These are phyloP conservation scores for Pseudomyrmex concolor DNA, from an alignment of 1,140 invertebrate genomes.

Conservation along the genomic window DNA sequence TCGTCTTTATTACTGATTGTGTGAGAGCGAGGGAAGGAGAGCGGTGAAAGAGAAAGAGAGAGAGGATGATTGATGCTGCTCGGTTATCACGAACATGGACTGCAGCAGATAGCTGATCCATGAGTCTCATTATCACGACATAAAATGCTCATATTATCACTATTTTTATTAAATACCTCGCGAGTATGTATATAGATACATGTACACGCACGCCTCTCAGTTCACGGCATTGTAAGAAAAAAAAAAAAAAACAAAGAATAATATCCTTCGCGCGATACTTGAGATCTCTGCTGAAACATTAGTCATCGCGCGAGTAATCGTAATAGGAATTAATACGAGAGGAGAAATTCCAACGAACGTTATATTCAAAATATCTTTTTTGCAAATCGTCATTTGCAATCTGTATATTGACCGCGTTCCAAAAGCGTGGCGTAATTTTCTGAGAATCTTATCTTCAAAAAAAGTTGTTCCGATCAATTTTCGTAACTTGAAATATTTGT, in stretches of 20 bases:
- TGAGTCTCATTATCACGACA: conserved; percentile 83
- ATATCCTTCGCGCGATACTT: conserved; percentile 41
- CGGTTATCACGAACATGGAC: conserved; percentile 83
- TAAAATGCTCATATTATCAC: conserved; percentile 84
- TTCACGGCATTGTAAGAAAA: neutral
- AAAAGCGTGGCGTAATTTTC: neutral
- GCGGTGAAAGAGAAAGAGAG: neutral
- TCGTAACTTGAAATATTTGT: too few relatives aligned
- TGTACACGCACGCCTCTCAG: conserved; percentile 28
- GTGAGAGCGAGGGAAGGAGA: conserved; percentile 42
- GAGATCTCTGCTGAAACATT: conserved; percentile 37
- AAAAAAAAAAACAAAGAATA: too few relatives aligned
- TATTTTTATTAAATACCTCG: conserved; percentile 83
- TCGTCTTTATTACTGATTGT: conserved; percentile 81
- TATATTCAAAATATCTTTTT: neutral
- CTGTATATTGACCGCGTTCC: too few relatives aligned
- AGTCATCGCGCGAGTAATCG: conserved; percentile 35
- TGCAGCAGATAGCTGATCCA: conserved; percentile 78
- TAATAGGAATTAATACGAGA: conserved; percentile 59
- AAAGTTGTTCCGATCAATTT: too few relatives aligned
- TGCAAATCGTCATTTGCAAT: too few relatives aligned
- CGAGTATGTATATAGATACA: neutral
- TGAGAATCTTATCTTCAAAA: neutral
- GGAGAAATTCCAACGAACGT: neutral
- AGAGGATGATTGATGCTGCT: conserved; percentile 83